These are phyloP conservation scores for Clitarchus hookeri DNA, from an alignment of 2,888 invertebrate species.

Conservation along the genomic window DNA sequence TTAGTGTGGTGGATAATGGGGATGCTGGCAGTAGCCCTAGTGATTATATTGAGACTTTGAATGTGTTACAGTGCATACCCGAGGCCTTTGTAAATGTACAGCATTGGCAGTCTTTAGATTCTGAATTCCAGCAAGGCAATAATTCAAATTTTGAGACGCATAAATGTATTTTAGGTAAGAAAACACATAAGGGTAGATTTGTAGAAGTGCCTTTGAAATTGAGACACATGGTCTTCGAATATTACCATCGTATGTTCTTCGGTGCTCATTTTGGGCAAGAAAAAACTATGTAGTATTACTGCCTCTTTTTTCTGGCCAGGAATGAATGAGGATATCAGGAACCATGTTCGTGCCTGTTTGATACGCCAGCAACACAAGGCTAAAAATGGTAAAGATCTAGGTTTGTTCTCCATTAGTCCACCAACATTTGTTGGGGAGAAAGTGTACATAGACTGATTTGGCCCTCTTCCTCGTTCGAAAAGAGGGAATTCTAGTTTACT, in stretches of 20 bases:
- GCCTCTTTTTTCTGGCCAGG: background rate
- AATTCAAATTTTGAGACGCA: background rate
- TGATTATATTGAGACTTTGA: background rate
- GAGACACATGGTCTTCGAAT: background rate
- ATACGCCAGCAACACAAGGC: no score
- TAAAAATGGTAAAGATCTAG: no score
- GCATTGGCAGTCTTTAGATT: background rate
- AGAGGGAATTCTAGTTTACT: no score
- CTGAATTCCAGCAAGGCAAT: background rate
- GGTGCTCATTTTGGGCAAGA: background rate
- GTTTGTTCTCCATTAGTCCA: no score
- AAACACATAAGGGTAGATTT: background rate
- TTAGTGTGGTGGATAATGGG: background rate
- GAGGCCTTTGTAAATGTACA: background rate
- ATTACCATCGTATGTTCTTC: background rate
- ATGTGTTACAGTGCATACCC: background rate
- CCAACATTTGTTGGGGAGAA: no score
- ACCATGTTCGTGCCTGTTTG: no score
- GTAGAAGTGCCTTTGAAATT: background rate
- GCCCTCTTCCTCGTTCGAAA: no score
- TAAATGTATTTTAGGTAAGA: background rate
- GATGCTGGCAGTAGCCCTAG: background rate
- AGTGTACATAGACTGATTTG: no score
- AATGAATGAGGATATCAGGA: no score
- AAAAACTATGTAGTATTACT: background rate